Conservation (phyloP, 2,797 vertebrate genomes). For the Sebastes matsubarae region DNA sequence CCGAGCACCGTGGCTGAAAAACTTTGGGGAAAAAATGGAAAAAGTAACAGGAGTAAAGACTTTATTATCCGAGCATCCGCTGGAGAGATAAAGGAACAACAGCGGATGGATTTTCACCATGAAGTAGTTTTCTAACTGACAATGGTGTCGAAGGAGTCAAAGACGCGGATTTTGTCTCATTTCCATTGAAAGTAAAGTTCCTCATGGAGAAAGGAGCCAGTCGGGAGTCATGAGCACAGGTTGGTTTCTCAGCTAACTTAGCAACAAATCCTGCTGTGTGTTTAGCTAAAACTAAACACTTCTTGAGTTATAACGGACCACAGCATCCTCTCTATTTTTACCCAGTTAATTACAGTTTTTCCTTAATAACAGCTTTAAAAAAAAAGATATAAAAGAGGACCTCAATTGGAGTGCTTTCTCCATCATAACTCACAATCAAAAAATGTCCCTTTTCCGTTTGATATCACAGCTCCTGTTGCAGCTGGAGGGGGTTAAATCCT, state of each 20-base stretch:
- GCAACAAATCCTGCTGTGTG: constrained; percentile 5
- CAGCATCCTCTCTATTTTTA: constrained; percentile 49
- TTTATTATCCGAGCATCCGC: constrained; percentile 57
- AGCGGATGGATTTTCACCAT: constrained; percentile 7
- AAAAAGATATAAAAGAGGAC: constrained; percentile 44
- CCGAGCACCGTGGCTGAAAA: constrained; percentile 72
- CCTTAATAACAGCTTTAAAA: constrained; percentile 65
- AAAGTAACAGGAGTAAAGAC: constrained; percentile 55
- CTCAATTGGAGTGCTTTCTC: constrained; percentile 27
- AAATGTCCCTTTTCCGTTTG: constrained; percentile 10
- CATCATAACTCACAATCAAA: not conserved
- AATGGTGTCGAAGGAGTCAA: constrained; percentile 63
- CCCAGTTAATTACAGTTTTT: constrained; percentile 70
- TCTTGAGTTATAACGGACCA: not conserved
- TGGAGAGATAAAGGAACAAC: constrained; percentile 47
- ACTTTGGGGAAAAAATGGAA: constrained; percentile 76
- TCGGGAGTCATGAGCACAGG: constrained; percentile 88
- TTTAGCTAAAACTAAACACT: not conserved
- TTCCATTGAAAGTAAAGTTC: constrained; percentile 80
- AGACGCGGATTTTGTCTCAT: constrained; percentile 56
- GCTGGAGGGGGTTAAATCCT: constrained; percentile 71
- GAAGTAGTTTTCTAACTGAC: constrained; percentile 35
- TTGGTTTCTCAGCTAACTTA: constrained; percentile 75
- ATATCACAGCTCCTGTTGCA: constrained; percentile 38
- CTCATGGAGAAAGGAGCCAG: constrained; percentile 84